These are phyloP conservation scores for Sarcoramphus papa DNA, from an alignment of 2,797 vertebrate genomes.

Conservation along the genomic window DNA sequence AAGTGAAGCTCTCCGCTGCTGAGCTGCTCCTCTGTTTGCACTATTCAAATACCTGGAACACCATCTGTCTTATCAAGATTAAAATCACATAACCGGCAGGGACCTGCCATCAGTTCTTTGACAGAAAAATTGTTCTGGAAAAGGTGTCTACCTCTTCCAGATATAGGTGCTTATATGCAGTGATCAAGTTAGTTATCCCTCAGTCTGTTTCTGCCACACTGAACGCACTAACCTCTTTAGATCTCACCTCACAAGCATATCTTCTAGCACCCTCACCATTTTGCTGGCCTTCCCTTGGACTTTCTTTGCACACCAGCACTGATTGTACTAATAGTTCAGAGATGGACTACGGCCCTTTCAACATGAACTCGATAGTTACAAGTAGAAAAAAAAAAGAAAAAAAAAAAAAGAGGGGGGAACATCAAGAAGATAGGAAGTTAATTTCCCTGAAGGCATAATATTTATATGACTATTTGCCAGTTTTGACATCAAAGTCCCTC, in stretches of 20 bases:
- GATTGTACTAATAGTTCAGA: not conserved
- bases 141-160: not conserved
- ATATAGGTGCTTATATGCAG: not conserved
- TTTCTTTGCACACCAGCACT: not conserved
- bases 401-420: fast-evolving
- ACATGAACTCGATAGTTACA: not conserved
- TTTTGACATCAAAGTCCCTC: not conserved
- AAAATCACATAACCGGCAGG: not conserved
- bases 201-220: not conserved
- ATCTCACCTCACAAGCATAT: not conserved
- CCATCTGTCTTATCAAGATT: not conserved
- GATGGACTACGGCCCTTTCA: not conserved
- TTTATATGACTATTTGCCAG: not conserved
- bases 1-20: not conserved
- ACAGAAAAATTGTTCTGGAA: not conserved
- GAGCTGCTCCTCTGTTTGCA: not conserved
- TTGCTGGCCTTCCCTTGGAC: not conserved
- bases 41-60: not conserved
- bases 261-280: not conserved
- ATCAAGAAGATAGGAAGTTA: not conserved
- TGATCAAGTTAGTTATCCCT: not conserved
- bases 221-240: not conserved
- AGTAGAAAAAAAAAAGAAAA: not conserved
- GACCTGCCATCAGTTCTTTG: not conserved
- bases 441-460: not conserved